These are phyloP conservation scores for Siphlonurus alternatus DNA, from an alignment of 2,888 invertebrate genomes.

Conservation along the genomic window DNA sequence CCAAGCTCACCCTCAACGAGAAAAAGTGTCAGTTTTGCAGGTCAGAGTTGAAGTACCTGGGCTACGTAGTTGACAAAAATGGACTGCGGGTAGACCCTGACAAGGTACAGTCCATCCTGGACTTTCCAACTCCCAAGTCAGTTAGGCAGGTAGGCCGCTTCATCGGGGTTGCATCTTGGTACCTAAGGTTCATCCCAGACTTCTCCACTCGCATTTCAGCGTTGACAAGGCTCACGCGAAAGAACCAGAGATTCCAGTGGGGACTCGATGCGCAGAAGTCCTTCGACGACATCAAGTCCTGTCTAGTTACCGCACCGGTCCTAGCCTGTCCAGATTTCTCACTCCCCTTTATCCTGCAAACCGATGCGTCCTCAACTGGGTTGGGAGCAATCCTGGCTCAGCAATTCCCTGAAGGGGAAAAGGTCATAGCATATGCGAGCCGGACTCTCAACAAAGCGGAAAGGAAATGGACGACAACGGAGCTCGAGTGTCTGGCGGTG, in stretches of 20 bases:
- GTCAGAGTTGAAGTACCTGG: constrained; percentile 19
- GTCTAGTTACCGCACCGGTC: constrained; percentile 12
- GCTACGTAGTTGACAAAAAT: constrained; percentile 19
- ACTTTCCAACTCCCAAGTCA: constrained; percentile 16
- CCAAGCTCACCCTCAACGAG: no score
- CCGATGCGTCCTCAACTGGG: constrained; percentile 11
- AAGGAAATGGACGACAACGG: not conserved
- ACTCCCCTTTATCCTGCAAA: constrained; percentile 14
- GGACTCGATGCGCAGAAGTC: constrained; percentile 15
- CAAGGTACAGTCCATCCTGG: no score
- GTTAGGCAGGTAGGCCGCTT: constrained; percentile 17
- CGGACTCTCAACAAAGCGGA: not conserved
- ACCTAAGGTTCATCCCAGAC: constrained; percentile 17
- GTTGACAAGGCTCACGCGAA: constrained; percentile 15
- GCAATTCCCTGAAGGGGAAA: not conserved
- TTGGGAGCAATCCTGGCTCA: constrained; percentile 10
- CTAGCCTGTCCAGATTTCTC: constrained; percentile 15
- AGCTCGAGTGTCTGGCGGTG: no score
- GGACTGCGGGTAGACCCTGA: constrained; percentile 17
- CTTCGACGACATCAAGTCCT: constrained; percentile 12
- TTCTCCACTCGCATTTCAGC: constrained; percentile 14
- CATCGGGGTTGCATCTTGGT: constrained; percentile 20
- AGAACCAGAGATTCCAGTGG: constrained; percentile 10
- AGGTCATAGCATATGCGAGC: no score
- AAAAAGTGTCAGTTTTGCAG: not conserved